These are phyloP conservation scores for Odontamblyopus lacepedii DNA, from an alignment of 2,797 vertebrate genomes.

Conservation along the genomic window DNA sequence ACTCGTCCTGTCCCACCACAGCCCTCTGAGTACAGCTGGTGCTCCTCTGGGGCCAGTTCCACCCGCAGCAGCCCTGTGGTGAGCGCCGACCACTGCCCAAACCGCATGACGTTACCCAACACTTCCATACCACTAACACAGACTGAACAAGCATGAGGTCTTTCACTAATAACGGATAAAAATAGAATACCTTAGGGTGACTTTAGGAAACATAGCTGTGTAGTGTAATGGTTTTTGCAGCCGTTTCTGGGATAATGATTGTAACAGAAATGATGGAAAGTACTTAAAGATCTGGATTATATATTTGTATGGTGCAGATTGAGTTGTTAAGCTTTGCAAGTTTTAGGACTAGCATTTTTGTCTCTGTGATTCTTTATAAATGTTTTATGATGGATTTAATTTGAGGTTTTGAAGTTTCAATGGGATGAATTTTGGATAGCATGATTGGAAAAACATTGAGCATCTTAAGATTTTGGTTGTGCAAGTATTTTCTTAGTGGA, in stretches of 20 bases:
- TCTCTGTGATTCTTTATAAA: background rate
- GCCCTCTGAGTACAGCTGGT: slow-evolving; percentile 94
- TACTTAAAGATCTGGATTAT: background rate
- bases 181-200: slow-evolving; percentile 12
- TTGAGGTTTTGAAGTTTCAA: background rate
- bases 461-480: background rate
- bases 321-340: background rate
- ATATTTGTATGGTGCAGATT: background rate
- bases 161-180: background rate
- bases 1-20: slow-evolving; percentile 62
- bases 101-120: slow-evolving; percentile 50
- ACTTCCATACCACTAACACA: slow-evolving; percentile 29
- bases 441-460: background rate
- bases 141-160: background rate
- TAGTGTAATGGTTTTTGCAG: slow-evolving; percentile 11
- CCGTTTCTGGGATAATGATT: slow-evolving; percentile 1
- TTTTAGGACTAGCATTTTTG: background rate
- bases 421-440: background rate
- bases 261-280: slow-evolving; percentile 1
- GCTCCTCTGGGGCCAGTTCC: slow-evolving; percentile 89
- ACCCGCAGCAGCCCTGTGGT: slow-evolving; percentile 91
- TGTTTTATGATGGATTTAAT: background rate
- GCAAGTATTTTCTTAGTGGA: background rate
- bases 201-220: slow-evolving; percentile 1
- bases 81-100: slow-evolving; percentile 69